phyloP scores from a whole-genome alignment of 2,888 invertebrate genomes.

The Slavum lentiscoides region DNA sequence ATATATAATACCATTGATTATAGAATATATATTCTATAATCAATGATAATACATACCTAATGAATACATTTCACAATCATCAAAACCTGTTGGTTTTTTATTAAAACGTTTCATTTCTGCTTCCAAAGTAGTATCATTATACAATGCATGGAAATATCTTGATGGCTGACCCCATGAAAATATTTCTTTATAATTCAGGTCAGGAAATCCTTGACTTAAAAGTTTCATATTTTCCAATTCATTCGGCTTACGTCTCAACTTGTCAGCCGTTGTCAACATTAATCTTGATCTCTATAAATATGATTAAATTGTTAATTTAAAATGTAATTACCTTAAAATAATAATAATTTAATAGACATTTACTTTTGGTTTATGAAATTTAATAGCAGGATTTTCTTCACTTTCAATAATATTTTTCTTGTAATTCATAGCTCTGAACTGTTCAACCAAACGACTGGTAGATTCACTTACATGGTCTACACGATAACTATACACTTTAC shows the following conservation, averaged over 20 bases:
- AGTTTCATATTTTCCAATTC: neutral
- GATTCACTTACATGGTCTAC: slow-evolving; percentile 18
- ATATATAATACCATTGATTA: too few species aligned
- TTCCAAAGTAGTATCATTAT: neutral
- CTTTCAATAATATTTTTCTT: neutral
- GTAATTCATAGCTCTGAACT: neutral
- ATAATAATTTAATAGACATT: neutral
- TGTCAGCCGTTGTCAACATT: slow-evolving; percentile 30
- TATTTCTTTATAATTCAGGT: neutral
- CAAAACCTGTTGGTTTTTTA: neutral
- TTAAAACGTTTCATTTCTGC: neutral
- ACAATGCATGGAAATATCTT: neutral
- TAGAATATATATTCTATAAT: too few species aligned
- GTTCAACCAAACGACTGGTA: neutral
- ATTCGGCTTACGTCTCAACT: neutral
- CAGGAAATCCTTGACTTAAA: neutral
- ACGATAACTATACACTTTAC: slow-evolving; percentile 25
- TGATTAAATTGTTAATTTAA: neutral
- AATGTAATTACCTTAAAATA: neutral
- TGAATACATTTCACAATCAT: neutral
- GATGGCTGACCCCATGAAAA: neutral
- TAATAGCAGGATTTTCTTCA: neutral
- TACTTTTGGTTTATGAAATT: slow-evolving; percentile 9
- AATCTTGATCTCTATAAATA: slow-evolving; percentile 1
- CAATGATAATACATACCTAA: neutral